Conservation (phyloP, 1,140 invertebrate genomes). For the Drosophila orosa region DNA sequence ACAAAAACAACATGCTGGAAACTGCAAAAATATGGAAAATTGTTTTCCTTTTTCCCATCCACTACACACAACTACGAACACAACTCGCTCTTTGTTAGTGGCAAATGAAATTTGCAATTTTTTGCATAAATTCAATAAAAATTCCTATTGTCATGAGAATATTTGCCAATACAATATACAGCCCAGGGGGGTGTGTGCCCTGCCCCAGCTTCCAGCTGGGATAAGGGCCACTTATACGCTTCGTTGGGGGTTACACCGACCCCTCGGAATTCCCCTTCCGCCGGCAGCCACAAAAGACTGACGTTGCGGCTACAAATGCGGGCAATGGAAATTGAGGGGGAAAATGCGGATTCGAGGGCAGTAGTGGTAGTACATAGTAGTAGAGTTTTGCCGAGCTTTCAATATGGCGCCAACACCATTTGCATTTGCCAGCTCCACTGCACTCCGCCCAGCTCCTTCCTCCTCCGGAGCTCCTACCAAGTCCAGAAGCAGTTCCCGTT, state of each 20-base stretch:
- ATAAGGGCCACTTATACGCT: conserved; percentile 81
- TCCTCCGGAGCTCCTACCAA: background rate
- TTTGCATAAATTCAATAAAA: conserved; percentile 83
- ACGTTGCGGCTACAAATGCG: conserved; percentile 62
- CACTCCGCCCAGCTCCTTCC: too few relatives aligned
- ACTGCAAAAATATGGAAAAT: conserved; percentile 35
- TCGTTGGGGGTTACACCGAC: conserved; percentile 57
- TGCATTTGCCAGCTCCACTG: conserved; percentile 53
- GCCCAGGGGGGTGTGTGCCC: background rate
- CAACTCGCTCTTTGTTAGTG: conserved; percentile 41
- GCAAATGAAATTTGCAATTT: conserved; percentile 79
- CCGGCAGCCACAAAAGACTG: conserved; percentile 69
- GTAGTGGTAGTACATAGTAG: background rate
- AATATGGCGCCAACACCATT: conserved; percentile 81
- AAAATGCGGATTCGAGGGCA: conserved; percentile 8
- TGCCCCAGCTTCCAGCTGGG: conserved; percentile 39
- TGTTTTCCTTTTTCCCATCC: conserved; percentile 26
- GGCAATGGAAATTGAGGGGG: conserved; percentile 23
- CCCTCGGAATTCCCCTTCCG: background rate
- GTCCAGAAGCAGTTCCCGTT: conserved; percentile 34
- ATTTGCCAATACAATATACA: conserved; percentile 79
- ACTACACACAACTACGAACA: conserved; percentile 18
- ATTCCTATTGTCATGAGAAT: conserved; percentile 82
- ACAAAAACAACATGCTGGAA: conserved; percentile 27
- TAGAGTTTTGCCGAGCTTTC: conserved; percentile 61